Evolutionary conservation across 2,797 vertebrate species (phyloP), one percentile per base, ranked within the genome.

Genomic region (Brachyrhaphis roseni): DNA sequence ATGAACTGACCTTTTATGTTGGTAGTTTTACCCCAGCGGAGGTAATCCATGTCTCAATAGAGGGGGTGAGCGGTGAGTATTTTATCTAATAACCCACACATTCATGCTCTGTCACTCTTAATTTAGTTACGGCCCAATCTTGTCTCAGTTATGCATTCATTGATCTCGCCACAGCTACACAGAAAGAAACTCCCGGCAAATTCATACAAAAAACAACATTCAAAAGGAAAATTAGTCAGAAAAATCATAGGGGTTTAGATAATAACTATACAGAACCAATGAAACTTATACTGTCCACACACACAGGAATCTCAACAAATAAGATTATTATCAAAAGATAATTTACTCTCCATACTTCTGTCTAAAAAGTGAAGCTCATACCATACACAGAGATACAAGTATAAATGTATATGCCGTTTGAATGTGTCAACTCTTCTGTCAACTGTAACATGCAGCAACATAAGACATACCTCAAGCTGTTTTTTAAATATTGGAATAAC

Each of bases 1-100:
- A 81, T 64, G 4, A 13, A 72, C 46, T 26, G 70, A 55, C 39
- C 49, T 74, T 71, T 81, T 16, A 55, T 74, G 66, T 10, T 76
- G 15, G 28, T 59, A 57, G 5, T 34, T 75, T 74, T 47, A 34
- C 31, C 47, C 31, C 7, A 51, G 45, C 39, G n/a, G 16, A 74
- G 79, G 36, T 57, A 68, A 75, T 46, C n/a, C 8, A 47, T 7
- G 31, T 1, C 53, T 45, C 34, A 78, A 18, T 45, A 39, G 8
- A 70, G 26, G 3, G 16, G 16, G 43, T 31, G 11, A 26, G 59
- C 8, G 8, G 4, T 2, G 20, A 66, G 39, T 47, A 34, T 68
- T 18, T 78, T 13, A 64, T 78, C 13, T 47, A 5, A 80, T 70
- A 46, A 71, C 74, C 10, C 46, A 23, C 16, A 5, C 53, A 71